A percentile compares a stretch with the other conserved stretches of the same genome.
These are phyloP conservation scores for Drosophila ezoana DNA, from an alignment of 2,888 invertebrate genomes.

Conservation along the genomic window DNA sequence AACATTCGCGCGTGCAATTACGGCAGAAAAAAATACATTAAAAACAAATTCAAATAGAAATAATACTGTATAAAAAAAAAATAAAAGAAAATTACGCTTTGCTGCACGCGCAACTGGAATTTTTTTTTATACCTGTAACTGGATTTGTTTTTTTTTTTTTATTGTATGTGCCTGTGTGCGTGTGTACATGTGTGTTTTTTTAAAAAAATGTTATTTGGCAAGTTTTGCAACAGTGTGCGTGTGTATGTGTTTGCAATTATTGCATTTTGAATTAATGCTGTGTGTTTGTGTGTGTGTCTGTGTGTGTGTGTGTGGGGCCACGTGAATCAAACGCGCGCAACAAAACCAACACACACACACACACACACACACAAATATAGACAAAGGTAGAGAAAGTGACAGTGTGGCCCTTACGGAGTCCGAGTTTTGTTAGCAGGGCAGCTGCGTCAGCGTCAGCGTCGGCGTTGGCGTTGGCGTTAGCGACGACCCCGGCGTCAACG, in stretches of 20 bases:
- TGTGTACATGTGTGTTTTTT: conserved; percentile 21
- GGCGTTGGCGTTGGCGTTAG: conserved; percentile 1
- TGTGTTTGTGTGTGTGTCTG: conserved; percentile 22
- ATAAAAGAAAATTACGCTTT: conserved; percentile 11
- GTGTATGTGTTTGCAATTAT: conserved; percentile 37
- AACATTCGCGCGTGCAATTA: conserved; percentile 28
- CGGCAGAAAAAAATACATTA: conserved; percentile 3
- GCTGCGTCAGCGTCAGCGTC: conserved; percentile 22
- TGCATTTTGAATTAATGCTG: conserved; percentile 42
- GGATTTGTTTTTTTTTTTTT: conserved; percentile 8
- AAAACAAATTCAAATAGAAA: conserved; percentile 3
- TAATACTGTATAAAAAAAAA: no score
- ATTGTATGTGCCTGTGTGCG: background rate
- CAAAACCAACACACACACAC: conserved; percentile 35
- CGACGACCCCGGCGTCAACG: background rate
- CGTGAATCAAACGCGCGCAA: conserved; percentile 76
- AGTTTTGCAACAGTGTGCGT: conserved; percentile 32
- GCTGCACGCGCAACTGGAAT: conserved; percentile 15
- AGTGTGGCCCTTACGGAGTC: conserved; percentile 53
- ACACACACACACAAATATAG: conserved; percentile 2
- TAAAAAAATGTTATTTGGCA: conserved; percentile 13
- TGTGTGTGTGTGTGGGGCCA: conserved; percentile 59
- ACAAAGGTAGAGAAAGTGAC: conserved; percentile 59
- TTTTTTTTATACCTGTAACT: conserved; percentile 30
- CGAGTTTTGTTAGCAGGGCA: conserved; percentile 26